A percentile compares a stretch with the other conserved stretches of the same genome.
Conservation (phyloP, 2,888 invertebrate genomes). For the Mesopsocus fuscifrons region DNA sequence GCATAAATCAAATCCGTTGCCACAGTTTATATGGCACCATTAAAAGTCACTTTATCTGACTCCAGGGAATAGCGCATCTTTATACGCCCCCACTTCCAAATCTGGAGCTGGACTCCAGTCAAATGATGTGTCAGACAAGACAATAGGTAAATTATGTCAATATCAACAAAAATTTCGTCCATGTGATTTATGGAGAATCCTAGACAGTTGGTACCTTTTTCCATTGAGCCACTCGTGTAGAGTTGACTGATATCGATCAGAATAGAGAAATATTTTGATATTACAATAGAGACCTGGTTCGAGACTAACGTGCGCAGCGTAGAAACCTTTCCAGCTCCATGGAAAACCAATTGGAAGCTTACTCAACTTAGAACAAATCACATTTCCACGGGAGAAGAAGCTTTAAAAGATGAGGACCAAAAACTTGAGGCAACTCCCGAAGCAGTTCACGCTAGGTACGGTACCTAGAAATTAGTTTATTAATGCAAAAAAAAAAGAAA, state of each 20-base stretch:
- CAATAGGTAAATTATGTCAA: no score
- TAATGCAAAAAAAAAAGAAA: constrained; percentile 10
- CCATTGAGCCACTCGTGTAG: constrained; percentile 8
- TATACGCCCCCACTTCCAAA: no score
- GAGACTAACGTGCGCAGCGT: constrained; percentile 1
- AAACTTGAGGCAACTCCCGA: background rate
- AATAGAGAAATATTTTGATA: constrained; percentile 11
- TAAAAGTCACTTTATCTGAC: no score
- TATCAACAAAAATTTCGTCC: background rate
- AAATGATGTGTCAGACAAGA: no score
- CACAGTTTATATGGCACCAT: no score
- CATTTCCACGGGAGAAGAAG: background rate
- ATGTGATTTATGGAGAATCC: constrained; percentile 8
- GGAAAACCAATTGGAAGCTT: background rate
- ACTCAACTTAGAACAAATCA: constrained; percentile 2
- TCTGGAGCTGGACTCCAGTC: no score
- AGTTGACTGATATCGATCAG: constrained; percentile 11
- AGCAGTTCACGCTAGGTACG: background rate
- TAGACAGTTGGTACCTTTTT: constrained; percentile 5
- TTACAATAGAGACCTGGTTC: constrained; percentile 10
- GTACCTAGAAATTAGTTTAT: constrained; percentile 7
- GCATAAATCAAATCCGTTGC: no score
- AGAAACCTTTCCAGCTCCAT: background rate
- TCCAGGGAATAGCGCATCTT: no score
- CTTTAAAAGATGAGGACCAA: constrained; percentile 2